These are phyloP conservation scores for Hemiprocne comata DNA, from an alignment of 2,113 vertebrate species.

Conservation along the genomic window DNA sequence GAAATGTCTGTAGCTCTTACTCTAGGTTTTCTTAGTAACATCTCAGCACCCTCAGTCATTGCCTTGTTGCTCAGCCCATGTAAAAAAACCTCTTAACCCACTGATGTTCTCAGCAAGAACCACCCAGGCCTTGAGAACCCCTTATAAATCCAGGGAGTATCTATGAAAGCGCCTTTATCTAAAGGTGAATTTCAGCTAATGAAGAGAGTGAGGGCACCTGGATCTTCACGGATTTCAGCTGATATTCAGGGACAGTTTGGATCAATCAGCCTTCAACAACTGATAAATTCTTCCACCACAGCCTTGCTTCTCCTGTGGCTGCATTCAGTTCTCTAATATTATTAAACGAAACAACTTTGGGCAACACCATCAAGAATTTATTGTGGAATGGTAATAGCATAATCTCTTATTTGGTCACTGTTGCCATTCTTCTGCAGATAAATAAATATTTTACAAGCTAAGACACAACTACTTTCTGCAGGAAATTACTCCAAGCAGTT, in stretches of 20 bases:
- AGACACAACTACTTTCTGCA: slow-evolving; percentile 9
- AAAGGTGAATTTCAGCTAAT: not conserved
- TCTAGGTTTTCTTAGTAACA: not conserved
- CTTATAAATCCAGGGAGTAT: not conserved
- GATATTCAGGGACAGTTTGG: not conserved
- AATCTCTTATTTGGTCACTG: slow-evolving; percentile 18
- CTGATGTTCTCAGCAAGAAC: not conserved
- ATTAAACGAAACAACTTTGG: not conserved
- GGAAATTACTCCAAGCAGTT: slow-evolving; percentile 22
- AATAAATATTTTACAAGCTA: slow-evolving; percentile 6
- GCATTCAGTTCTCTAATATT: not conserved
- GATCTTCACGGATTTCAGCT: not conserved
- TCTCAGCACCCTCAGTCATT: not conserved
- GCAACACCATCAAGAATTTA: not conserved
- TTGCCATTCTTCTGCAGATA: slow-evolving; percentile 16
- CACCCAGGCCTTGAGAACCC: not conserved
- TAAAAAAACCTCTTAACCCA: no score
- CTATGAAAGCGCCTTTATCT: not conserved
- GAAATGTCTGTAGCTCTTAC: not conserved
- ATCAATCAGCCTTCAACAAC: not conserved
- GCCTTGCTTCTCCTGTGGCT: not conserved
- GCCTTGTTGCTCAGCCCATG: not conserved
- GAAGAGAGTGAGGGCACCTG: not conserved
- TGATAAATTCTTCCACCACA: not conserved
- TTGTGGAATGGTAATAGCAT: slow-evolving; percentile 3